A percentile compares a stretch with the other conserved stretches of the same genome.
Conservation (phyloP, 2,113 vertebrate genomes). For the Alligator sinensis region DNA sequence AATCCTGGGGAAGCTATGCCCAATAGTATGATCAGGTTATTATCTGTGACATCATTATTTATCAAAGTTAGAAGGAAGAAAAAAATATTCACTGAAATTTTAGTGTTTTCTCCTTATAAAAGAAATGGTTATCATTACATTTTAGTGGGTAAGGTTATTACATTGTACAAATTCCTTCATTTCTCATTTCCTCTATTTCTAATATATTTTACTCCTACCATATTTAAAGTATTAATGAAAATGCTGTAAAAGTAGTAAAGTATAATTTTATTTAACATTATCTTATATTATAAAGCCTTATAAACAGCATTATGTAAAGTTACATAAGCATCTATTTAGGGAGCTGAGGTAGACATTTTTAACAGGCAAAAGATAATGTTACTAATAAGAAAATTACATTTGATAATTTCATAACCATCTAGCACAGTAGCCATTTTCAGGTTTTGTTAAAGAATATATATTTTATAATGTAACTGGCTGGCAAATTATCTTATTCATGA, state of each 20-base stretch:
- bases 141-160: slow-evolving; percentile 13
- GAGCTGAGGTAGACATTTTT: not conserved
- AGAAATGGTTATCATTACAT: slow-evolving; percentile 19
- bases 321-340: slow-evolving; percentile 23
- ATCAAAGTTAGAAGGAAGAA: not conserved
- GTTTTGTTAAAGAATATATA: not conserved
- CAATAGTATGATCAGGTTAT: not conserved
- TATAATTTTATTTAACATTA: slow-evolving; percentile 44
- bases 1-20: not conserved
- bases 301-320: slow-evolving; percentile 31
- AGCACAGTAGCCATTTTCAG: not conserved
- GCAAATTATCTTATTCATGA: not conserved
- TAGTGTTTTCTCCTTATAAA: slow-evolving; percentile 40
- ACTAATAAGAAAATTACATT: not conserved
- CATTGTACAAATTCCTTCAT: slow-evolving; percentile 17
- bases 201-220: slow-evolving; percentile 40
- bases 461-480: not conserved
- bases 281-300: slow-evolving; percentile 12
- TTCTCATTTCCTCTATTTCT: slow-evolving; percentile 11
- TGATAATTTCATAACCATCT: not conserved
- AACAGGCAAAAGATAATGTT: not conserved
- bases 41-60: not conserved
- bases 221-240: slow-evolving; percentile 53
- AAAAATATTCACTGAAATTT: slow-evolving; percentile 9
- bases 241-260: slow-evolving; percentile 33